These are phyloP conservation scores for Syncerus caffer DNA, from an alignment of 2,797 vertebrate species.

Conservation along the genomic window DNA sequence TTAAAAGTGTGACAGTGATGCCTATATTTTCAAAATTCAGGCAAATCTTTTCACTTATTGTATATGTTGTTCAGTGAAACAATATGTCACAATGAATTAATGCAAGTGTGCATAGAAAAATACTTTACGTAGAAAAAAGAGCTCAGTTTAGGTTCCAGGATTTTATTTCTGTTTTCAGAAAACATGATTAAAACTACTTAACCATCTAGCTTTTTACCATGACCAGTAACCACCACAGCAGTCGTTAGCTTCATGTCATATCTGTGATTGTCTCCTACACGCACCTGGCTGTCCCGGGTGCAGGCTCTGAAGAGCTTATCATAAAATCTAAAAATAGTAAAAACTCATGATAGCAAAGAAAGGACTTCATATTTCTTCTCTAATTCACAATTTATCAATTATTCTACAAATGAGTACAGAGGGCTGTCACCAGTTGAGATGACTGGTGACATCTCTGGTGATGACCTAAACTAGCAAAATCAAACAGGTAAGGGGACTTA, in stretches of 20 bases:
- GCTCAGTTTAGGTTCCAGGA: neutral
- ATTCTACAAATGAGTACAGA: neutral
- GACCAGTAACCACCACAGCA: neutral
- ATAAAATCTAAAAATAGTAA: neutral
- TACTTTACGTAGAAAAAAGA: neutral
- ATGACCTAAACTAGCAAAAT: neutral
- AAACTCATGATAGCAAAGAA: neutral
- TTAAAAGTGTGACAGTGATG: neutral
- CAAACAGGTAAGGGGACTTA: neutral
- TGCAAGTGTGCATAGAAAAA: neutral
- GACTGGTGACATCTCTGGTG: too few species aligned
- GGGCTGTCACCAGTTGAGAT: neutral
- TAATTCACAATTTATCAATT: neutral
- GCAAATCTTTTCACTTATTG: neutral
- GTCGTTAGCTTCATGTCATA: neutral
- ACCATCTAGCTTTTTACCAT: neutral
- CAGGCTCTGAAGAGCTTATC: neutral
- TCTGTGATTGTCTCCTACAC: neutral
- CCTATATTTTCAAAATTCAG: neutral
- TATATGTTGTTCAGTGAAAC: neutral
- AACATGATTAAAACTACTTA: neutral
- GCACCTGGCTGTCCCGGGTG: neutral
- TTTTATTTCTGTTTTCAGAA: conserved; percentile 17
- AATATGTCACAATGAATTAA: neutral
- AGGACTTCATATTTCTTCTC: neutral